These are phyloP conservation scores for Eueides isabella DNA, from an alignment of 1,140 invertebrate genomes.

Conservation along the genomic window DNA sequence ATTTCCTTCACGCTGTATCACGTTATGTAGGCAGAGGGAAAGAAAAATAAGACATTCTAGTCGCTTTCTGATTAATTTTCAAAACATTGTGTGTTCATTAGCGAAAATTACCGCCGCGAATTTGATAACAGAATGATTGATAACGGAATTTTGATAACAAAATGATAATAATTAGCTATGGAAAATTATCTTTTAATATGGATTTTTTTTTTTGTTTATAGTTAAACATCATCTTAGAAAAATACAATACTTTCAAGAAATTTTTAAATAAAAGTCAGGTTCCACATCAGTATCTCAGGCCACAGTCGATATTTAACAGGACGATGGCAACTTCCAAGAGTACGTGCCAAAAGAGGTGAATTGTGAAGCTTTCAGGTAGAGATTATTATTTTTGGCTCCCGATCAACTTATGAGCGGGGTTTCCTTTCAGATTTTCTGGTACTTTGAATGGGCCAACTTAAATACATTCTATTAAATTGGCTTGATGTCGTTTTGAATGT, in stretches of 20 bases:
- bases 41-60: background rate
- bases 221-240: too few species aligned
- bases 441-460: conserved; percentile 58
- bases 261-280: background rate
- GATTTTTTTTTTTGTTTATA: too few species aligned
- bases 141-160: too few species aligned
- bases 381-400: conserved; percentile 74
- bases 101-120: too few species aligned
- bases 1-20: background rate
- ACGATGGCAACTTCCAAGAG: conserved; percentile 55
- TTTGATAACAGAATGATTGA: too few species aligned
- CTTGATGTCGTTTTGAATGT: conserved; percentile 33
- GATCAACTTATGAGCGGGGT: conserved; percentile 67
- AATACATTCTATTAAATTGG: conserved; percentile 58
- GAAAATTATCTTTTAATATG: too few species aligned
- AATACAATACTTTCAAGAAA: too few species aligned
- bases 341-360: conserved; percentile 67
- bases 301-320: conserved; percentile 1
- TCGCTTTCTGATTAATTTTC: background rate
- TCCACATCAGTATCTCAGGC: background rate
- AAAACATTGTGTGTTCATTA: background rate
- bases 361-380: conserved; percentile 68
- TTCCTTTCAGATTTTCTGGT: conserved; percentile 63
- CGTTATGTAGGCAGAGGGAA: background rate
- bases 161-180: too few species aligned